Base-by-base conservation (phyloP, 1,140 invertebrate species). In the Psilanteris sp. region DNA sequence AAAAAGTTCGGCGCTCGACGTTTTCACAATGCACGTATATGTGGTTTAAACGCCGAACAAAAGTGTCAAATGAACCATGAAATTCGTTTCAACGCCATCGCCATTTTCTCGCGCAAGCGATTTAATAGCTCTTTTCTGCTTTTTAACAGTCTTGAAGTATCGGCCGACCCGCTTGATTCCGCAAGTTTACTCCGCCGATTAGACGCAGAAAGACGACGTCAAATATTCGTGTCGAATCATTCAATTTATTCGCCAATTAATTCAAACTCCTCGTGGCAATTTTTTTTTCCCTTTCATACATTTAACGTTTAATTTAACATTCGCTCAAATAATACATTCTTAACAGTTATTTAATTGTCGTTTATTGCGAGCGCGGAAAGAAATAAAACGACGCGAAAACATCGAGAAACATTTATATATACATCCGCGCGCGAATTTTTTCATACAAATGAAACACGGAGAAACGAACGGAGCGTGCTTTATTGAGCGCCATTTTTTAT, bases 41-140 rank as follows among this genome's bases (percentile, higher is more conserved):
- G 54, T 61, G n/a, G n/a, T 27, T 71, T 43, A 52, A 73, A 75
- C 64, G 48, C 41, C 43, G 22, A n/a, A 76, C 68, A 79, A 80
- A 81, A 76, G 81, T 78, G 79, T 79, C 81, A 73, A 82, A 82
- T 81, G 77, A 78, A 80, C 70, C 82, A 66, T 83, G 79, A 83
- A 82, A 83, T 79, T 82, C 46, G 54, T 61, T 78, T 74, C 44
- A 67, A 50, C 64, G 52, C 44, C 57, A 36, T 31, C 64, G 48
- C 61, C 44, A 44, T 73, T 77, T 59, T 75, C 57, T 61, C 39
- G 41, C 54, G 43, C 50, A 48, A 48, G 43, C 57, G 50, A 62
- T 81, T 68, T 68, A 76, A 74, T 72, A 44, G 31, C 39, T 34
- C 26, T 73, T 73, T 64, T 57, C 22, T 39, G 9, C 13, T 74